Evolutionary conservation across 2,797 vertebrate species (phyloP).

Genomic region (Mastacembelus armatus): DNA sequence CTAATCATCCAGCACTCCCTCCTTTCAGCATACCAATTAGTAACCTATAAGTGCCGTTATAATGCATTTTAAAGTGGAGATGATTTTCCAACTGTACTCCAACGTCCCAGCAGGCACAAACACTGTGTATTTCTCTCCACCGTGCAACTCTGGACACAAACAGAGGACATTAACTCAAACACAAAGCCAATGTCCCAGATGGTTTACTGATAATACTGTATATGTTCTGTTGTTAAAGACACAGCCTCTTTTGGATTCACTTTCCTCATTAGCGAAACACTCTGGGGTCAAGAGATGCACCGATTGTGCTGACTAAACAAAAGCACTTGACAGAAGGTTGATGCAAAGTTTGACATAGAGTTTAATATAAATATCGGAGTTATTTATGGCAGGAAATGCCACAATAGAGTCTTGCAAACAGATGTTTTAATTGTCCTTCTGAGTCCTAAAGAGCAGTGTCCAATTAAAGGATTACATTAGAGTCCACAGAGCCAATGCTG

Average conservation of each 20-base stretch:
- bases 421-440: conserved; percentile 26
- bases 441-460: background rate
- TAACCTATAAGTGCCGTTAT: conserved; percentile 41
- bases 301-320: conserved; percentile 10
- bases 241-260: conserved; percentile 36
- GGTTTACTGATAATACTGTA: conserved; percentile 39
- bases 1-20: conserved; percentile 24
- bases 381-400: conserved; percentile 20
- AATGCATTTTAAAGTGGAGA: conserved; percentile 27
- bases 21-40: conserved; percentile 30
- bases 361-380: background rate
- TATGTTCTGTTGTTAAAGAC: conserved; percentile 62
- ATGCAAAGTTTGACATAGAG: background rate
- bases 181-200: conserved; percentile 48
- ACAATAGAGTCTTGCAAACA: conserved; percentile 11
- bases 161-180: conserved; percentile 29
- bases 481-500: background rate
- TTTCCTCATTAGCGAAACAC: conserved; percentile 22
- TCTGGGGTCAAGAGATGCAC: background rate
- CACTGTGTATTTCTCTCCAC: conserved; percentile 19
- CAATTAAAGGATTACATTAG: conserved; percentile 13
- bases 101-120: background rate
- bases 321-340: background rate
- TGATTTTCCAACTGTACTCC: conserved; percentile 5
- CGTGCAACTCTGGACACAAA: conserved; percentile 16